Base-by-base conservation (phyloP, 2,113 vertebrate genomes). In the Phoxinus phoxinus region DNA sequence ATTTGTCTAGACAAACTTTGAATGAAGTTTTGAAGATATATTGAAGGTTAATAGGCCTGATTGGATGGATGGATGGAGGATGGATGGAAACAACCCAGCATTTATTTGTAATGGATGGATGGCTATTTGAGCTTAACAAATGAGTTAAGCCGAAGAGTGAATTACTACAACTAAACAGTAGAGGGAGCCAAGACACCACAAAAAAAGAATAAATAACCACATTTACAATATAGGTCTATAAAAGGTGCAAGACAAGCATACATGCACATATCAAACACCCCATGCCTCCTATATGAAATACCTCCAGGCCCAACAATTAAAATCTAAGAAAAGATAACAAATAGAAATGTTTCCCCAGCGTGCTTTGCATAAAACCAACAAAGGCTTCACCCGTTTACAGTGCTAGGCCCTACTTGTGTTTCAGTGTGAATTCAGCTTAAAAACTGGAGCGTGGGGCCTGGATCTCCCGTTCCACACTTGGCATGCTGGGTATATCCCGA, bases 391-490 rank as follows among this genome's bases (percentile, higher is more conserved):
- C 19, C 1, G 6, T 53, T 51, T 48, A 2, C 37, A 81, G 37
- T 65, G 13, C 12, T 69, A n/a, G n/a, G n/a, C n/a, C n/a, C n/a
- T n/a, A 13, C 11, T 2, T 35, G 19, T 25, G 6, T 27, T 53
- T 72, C 27, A 81, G n/a, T 83, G 25, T 25, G 21, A 81, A 67
- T 48, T 79, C 35, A 17, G 44, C 6, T 69, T 32, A 80, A 73
- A 67, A 71, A 46, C 76, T 88, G 72, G 58, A 72, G 21, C 48
- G 77, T 6, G 67, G 74, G 25, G 48, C 74, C 58, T 80, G 91
- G 77, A 87, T 74, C 78, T 92, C 89, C 56, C 2, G 25, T 17
- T 93, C 87, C 41, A 80, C 83, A 56, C 87, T 83, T 32, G 85
- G 90, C 10, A 86, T 88, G 82, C 87, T 86, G 21, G 86, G 0